phyloP scores from a whole-genome alignment of 2,113 vertebrate genomes.

The Oceanites oceanicus region DNA sequence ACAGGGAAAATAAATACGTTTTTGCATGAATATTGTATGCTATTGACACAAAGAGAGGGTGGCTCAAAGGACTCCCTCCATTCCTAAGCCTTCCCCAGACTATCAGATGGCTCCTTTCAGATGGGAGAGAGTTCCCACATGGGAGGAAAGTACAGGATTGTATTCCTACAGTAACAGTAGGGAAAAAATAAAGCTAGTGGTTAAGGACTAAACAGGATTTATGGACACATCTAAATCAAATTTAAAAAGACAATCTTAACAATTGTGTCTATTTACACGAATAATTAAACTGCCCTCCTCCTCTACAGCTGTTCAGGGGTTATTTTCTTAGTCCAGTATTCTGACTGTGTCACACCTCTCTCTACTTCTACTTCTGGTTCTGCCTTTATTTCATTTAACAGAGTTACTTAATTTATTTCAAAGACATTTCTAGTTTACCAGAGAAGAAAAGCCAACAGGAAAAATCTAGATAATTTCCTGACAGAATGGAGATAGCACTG shows the following conservation, averaged over 20 bases:
- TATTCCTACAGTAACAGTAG: background rate
- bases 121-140: background rate
- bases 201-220: background rate
- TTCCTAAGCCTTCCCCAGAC: background rate
- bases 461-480: slow-evolving; percentile 5
- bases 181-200: background rate
- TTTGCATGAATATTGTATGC: background rate
- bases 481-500: background rate
- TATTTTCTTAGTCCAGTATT: background rate
- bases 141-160: background rate
- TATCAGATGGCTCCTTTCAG: background rate
- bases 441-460: background rate
- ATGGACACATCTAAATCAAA: background rate
- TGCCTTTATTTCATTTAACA: background rate
- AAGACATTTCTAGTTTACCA: background rate
- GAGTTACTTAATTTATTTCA: background rate
- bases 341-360: background rate
- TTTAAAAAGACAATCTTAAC: background rate
- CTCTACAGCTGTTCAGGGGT: background rate
- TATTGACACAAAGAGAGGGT: accelerated
- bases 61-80: background rate
- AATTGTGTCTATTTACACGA: background rate
- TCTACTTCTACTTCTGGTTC: background rate
- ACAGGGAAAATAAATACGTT: background rate
- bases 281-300: background rate